These are phyloP conservation scores for Tortricodes alternella DNA, from an alignment of 2,888 invertebrate species.

Conservation along the genomic window DNA sequence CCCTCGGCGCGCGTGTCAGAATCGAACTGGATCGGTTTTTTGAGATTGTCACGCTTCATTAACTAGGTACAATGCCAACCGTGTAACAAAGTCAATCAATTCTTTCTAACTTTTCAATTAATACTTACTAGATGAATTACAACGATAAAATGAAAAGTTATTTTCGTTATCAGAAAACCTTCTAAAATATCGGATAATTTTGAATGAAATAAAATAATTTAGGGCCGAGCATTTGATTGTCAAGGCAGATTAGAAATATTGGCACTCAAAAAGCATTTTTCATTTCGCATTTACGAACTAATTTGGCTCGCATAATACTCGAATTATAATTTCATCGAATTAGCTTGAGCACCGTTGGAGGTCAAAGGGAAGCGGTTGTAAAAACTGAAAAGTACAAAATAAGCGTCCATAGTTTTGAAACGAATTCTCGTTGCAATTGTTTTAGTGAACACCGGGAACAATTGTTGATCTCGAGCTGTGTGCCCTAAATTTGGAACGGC, in stretches of 20 bases:
- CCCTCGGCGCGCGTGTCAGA: no score
- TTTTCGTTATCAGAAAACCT: background rate
- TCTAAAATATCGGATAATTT: background rate
- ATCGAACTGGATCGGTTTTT: no score
- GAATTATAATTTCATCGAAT: background rate
- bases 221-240: background rate
- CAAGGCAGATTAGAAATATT: background rate
- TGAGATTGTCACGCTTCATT: no score
- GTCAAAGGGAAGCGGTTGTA: background rate
- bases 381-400: background rate
- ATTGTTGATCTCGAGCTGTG: conserved; percentile 43
- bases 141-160: conserved; percentile 7
- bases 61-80: background rate
- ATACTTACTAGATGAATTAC: background rate
- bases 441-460: conserved; percentile 33
- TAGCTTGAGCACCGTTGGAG: background rate
- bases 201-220: background rate
- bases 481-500: conserved; percentile 52
- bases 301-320: background rate
- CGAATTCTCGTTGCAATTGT: background rate
- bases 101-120: background rate
- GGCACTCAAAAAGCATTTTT: background rate
- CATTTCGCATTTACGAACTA: background rate
- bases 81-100: background rate
- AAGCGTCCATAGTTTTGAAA: background rate